These are phyloP conservation scores for Ranitomeya imitator DNA, from an alignment of 2,113 vertebrate species.

Conservation along the genomic window DNA sequence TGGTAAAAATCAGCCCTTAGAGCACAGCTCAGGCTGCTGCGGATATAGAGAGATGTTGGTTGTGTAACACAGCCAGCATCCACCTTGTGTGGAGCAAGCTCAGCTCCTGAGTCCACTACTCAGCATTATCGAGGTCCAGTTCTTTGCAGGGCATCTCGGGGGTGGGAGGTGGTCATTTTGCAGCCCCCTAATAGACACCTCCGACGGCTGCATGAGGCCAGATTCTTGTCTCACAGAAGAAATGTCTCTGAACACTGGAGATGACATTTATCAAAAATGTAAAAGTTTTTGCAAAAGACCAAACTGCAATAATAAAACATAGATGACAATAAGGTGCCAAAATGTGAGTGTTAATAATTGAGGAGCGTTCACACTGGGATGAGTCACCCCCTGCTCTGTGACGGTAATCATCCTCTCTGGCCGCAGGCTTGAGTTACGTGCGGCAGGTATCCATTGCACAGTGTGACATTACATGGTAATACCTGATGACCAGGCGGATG, in stretches of 20 bases:
- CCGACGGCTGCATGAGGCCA: too few relatives aligned
- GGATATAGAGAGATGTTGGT: too few relatives aligned
- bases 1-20: too few relatives aligned
- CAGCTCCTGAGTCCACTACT: too few relatives aligned
- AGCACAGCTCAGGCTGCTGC: too few relatives aligned
- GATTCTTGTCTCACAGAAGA: too few relatives aligned
- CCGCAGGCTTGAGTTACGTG: not conserved
- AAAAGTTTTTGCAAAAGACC: not conserved
- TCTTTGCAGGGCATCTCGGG: too few relatives aligned
- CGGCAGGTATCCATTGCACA: not conserved
- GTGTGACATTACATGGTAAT: constrained; percentile 3
- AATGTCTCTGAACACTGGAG: not conserved
- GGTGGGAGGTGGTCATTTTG: too few relatives aligned
- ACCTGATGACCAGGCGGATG: constrained; percentile 14
- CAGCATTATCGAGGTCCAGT: too few relatives aligned
- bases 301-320: not conserved
- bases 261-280: not conserved
- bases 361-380: not conserved
- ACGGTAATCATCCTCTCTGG: not conserved
- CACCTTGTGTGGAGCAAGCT: too few relatives aligned
- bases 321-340: not conserved
- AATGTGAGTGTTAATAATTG: not conserved
- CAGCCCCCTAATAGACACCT: too few relatives aligned
- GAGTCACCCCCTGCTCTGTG: not conserved
- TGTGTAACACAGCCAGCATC: too few relatives aligned